Percentiles rank a stretch among this genome's conserved stretches.
Evolutionary conservation across 1,140 invertebrate genomes (phyloP).

Genomic region (Coptotermes formosanus): DNA sequence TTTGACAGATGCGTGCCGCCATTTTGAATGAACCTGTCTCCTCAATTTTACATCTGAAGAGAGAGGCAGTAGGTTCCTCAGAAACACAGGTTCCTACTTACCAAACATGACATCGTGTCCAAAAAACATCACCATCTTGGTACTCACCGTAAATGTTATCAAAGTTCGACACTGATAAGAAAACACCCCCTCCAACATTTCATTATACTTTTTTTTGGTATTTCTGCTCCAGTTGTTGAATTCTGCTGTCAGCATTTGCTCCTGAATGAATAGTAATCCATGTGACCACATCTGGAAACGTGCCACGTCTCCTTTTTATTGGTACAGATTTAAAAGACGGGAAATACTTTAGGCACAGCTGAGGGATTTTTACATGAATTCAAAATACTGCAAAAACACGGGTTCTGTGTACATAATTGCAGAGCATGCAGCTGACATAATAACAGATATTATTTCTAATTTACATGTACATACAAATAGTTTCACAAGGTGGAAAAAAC

Average conservation of each 20-base stretch:
- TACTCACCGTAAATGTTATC: too few species aligned
- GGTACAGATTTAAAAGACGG: background rate
- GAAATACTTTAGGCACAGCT: background rate
- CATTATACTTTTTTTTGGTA: too few species aligned
- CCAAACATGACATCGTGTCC: too few species aligned
- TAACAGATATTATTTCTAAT: background rate
- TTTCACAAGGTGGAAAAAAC: constrained; percentile 8
- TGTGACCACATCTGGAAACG: background rate
- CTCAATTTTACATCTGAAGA: too few species aligned
- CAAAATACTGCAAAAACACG: constrained; percentile 6
- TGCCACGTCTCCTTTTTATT: background rate
- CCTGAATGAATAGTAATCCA: background rate
- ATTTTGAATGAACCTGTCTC: too few species aligned
- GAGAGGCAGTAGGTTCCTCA: too few species aligned
- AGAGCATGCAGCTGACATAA: background rate
- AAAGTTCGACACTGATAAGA: too few species aligned
- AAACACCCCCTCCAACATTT: too few species aligned
- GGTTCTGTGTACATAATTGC: background rate
- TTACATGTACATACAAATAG: constrained; percentile 13
- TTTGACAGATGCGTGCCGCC: too few species aligned
- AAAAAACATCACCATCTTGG: too few species aligned
- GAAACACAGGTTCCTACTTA: too few species aligned
- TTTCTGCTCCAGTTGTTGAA: background rate
- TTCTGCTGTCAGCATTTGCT: background rate
- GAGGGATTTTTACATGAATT: constrained; percentile 8